These are phyloP conservation scores for Bradypodion pumilum DNA, from an alignment of 2,797 vertebrate genomes.

Conservation along the genomic window DNA sequence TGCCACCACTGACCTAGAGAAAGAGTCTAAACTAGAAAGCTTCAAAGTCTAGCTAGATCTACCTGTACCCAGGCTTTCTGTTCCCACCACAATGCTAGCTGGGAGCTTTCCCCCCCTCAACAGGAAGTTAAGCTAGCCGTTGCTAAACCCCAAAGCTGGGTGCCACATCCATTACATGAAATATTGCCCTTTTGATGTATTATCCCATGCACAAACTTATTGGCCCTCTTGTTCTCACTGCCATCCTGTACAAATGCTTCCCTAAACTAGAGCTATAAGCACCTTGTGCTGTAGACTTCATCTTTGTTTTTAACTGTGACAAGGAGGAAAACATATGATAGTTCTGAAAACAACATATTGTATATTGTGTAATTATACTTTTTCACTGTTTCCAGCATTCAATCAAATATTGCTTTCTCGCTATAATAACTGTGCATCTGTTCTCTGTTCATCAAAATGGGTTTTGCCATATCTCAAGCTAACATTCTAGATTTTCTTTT, in stretches of 20 bases:
- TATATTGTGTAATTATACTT: constrained; percentile 22
- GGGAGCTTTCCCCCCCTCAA: too few species aligned
- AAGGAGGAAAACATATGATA: neutral
- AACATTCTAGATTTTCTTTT: neutral
- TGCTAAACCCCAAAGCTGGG: neutral
- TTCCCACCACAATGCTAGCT: too few species aligned
- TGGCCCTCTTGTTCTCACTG: neutral
- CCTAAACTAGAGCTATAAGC: neutral
- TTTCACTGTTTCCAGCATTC: constrained; percentile 36
- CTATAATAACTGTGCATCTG: constrained; percentile 21
- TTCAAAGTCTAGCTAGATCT: too few species aligned
- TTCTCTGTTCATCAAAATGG: constrained; percentile 10
- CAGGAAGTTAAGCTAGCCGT: too few species aligned
- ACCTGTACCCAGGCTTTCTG: too few species aligned
- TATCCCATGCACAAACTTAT: neutral
- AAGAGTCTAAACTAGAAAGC: too few species aligned
- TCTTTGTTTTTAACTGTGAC: neutral
- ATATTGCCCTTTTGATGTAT: neutral
- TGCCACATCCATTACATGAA: neutral
- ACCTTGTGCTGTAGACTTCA: constrained; percentile 12
- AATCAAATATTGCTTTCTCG: constrained; percentile 39
- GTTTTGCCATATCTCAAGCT: constrained; percentile 14
- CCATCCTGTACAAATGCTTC: neutral
- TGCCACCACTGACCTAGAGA: too few species aligned
- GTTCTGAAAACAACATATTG: constrained; percentile 29